phyloP scores from a whole-genome alignment of 2,797 vertebrate genomes.

The Tangara arthus region DNA sequence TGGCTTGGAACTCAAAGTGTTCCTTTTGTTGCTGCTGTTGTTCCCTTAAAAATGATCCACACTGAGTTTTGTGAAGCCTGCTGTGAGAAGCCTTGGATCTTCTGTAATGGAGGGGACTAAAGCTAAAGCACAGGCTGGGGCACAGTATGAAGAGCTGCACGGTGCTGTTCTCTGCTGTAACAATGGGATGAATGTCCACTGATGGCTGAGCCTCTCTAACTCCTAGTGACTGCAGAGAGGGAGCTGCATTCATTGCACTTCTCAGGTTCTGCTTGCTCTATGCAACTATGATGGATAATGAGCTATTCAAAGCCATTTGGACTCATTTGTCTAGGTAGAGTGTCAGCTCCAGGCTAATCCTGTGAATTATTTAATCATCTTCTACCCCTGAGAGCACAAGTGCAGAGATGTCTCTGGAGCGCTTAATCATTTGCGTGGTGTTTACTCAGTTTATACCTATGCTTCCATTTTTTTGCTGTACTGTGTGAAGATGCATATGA shows the following conservation, averaged over 20 bases:
- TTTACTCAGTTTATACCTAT: neutral
- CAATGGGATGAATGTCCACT: neutral
- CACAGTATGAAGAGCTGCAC: neutral
- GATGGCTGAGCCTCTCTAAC: neutral
- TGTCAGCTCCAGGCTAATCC: neutral
- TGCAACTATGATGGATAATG: neutral
- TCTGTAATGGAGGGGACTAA: neutral
- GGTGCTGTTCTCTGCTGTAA: fast-evolving
- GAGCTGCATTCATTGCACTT: neutral
- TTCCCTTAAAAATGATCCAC: neutral
- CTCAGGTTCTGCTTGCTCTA: neutral
- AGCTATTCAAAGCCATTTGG: conserved; percentile 28
- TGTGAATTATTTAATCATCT: neutral
- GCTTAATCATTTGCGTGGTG: neutral
- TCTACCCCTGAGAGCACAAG: neutral
- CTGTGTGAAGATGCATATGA: neutral
- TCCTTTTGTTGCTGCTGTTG: neutral
- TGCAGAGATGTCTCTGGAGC: neutral
- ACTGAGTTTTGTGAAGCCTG: neutral
- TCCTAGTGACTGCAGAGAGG: neutral
- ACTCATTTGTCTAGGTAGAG: neutral
- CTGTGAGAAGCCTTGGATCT: neutral
- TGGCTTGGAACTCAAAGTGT: neutral
- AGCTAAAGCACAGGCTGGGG: neutral
- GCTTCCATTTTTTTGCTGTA: neutral